Evolutionary conservation across 2,113 vertebrate species (phyloP).

Genomic region (Nothobranchius furzeri): DNA sequence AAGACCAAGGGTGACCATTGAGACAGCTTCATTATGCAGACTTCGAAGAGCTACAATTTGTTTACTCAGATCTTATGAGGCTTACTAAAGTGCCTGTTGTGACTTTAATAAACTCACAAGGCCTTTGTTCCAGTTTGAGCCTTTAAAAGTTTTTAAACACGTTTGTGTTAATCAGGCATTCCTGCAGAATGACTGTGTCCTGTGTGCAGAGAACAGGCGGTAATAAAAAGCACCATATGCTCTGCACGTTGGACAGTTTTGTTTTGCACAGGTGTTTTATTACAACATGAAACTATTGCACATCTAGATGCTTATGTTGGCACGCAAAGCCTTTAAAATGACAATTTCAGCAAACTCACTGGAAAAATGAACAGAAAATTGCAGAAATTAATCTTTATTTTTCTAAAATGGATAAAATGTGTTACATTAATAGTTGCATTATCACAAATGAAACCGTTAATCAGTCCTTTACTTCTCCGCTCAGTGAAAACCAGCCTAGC

Average conservation of each 20-base stretch:
- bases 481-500: conserved; percentile 23
- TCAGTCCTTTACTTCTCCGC: conserved; percentile 62
- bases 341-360: no score
- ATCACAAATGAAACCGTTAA: conserved; percentile 88
- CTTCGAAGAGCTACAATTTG: conserved; percentile 81
- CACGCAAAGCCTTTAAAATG: no score
- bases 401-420: neutral
- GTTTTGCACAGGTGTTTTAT: neutral
- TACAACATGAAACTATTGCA: neutral
- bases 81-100: conserved; percentile 83
- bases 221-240: neutral
- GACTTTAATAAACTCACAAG: conserved; percentile 69
- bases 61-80: conserved; percentile 83
- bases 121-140: conserved; percentile 67
- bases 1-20: conserved; percentile 69
- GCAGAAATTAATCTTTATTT: no score
- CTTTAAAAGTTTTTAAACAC: neutral
- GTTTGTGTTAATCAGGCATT: conserved; percentile 16
- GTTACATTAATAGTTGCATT: conserved; percentile 76
- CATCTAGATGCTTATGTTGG: neutral
- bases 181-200: conserved; percentile 12
- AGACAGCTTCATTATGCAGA: conserved; percentile 78
- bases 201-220: neutral
- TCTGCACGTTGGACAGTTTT: neutral
- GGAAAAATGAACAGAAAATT: no score